Evolutionary conservation across 2,888 invertebrate species (phyloP).

Genomic region (Phyllotreta striolata): DNA sequence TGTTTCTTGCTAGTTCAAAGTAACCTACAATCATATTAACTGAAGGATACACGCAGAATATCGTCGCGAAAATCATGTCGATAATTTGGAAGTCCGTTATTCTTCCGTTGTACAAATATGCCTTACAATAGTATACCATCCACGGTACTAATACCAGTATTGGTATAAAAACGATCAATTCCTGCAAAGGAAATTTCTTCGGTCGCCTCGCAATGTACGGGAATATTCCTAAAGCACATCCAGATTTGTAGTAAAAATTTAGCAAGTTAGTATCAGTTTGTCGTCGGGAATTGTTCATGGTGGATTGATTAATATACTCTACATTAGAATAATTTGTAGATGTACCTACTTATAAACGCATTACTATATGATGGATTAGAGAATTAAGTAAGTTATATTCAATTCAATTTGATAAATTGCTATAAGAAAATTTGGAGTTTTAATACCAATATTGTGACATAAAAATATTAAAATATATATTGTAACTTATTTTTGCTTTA

Average conservation of each 20-base stretch:
- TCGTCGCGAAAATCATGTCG: neutral
- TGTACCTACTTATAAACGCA: slow-evolving; percentile 15
- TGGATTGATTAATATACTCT: slow-evolving; percentile 25
- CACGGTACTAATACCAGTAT: too few species aligned
- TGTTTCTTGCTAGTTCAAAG: neutral
- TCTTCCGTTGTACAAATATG: too few species aligned
- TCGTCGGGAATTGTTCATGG: neutral
- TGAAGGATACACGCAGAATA: neutral
- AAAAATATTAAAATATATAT: too few species aligned
- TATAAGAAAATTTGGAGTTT: too few species aligned
- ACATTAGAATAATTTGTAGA: slow-evolving; percentile 13
- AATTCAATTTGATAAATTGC: too few species aligned
- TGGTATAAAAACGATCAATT: too few species aligned
- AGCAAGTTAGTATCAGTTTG: neutral
- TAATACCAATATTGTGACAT: too few species aligned
- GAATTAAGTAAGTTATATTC: too few species aligned
- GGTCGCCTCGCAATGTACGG: neutral
- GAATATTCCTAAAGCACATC: neutral
- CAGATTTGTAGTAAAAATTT: neutral
- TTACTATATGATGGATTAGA: too few species aligned
- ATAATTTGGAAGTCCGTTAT: neutral
- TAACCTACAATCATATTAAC: neutral
- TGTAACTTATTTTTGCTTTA: too few species aligned
- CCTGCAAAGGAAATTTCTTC: too few species aligned
- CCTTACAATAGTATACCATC: too few species aligned